Base-by-base conservation (phyloP, 2,888 invertebrate genomes). In the Harpalus rubripes region DNA sequence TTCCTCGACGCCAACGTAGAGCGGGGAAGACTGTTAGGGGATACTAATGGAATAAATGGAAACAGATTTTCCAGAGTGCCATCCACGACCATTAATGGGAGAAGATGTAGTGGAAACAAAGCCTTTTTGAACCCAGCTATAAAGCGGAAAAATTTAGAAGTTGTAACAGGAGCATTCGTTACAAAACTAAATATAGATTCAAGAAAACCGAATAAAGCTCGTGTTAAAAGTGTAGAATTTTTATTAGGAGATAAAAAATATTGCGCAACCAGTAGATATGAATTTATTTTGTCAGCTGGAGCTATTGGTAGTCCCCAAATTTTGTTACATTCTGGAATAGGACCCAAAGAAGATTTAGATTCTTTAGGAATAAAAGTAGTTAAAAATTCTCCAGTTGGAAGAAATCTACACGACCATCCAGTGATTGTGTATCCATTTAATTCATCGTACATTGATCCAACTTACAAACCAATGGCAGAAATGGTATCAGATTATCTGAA, bases 11-110 rank as follows among this genome's bases (percentile, higher is more conserved):
- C 15, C n/a, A 16, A 1, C 7, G 58, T 58, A 12, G 58, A 58
- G 16, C 15, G 7, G 1, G 58, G 58, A n/a, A 58, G 58, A 1
- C 81, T 81, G 10, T 84, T 87, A 16, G 68, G 85, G 0, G 88
- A 89, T 85, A 86, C 87, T 56, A 88, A 88, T 85, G 88, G 87
- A 12, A 72, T 81, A 84, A 87, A 87, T 56, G 88, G 88, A 85
- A 91, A 92, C 0, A 95, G 95, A 7, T 94, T 94, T 86, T 93
- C 93, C 39, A 93, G 92, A 83, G 89, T 94, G 10, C 95, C 94
- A 88, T 90, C 93, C 0, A 94, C 94, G 6, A 93, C 93, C 90
- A 92, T 93, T 86, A 93, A 94, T 86, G 95, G 95, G 5, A 93
- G 93, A 0, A 91, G 95, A 56, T 93, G 94, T 88, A 95, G 95